phyloP scores from a whole-genome alignment of 2,888 invertebrate species.

The Drosophila picticornis region DNA sequence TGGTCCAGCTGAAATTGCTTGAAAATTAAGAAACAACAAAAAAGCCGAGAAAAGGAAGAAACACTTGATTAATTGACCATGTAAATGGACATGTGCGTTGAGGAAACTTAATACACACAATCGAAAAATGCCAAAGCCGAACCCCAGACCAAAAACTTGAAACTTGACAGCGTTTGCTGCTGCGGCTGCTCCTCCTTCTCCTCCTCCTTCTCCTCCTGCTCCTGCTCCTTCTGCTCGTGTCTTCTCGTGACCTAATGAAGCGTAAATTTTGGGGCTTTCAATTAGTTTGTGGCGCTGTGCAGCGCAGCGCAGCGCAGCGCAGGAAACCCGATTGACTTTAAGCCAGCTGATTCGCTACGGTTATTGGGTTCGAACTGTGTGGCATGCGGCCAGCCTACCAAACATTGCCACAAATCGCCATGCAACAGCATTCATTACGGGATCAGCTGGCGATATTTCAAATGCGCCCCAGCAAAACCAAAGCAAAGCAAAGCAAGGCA shows the following conservation, averaged over 20 bases:
- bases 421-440: slow-evolving; percentile 67
- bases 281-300: slow-evolving; percentile 44
- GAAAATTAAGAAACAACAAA: slow-evolving; percentile 46
- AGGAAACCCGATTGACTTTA: slow-evolving; percentile 5
- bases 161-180: slow-evolving; percentile 28
- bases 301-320: background rate
- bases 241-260: slow-evolving; percentile 66
- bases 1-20: slow-evolving; percentile 38
- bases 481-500: slow-evolving; percentile 2
- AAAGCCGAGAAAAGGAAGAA: background rate
- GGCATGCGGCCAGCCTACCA: slow-evolving; percentile 40
- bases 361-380: slow-evolving; percentile 25
- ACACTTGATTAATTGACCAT: slow-evolving; percentile 75
- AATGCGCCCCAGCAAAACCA: slow-evolving; percentile 46
- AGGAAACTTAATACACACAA: slow-evolving; percentile 68
- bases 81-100: slow-evolving; percentile 77
- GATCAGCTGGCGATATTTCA: slow-evolving; percentile 73
- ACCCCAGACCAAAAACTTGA: slow-evolving; percentile 38
- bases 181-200: background rate
- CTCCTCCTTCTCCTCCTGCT: background rate
- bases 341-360: slow-evolving; percentile 40
- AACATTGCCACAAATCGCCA: slow-evolving; percentile 53
- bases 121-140: slow-evolving; percentile 34
- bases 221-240: background rate
- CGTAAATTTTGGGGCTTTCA: slow-evolving; percentile 74